These are phyloP conservation scores for Palaemon carinicauda DNA, from an alignment of 1,140 invertebrate genomes.

Conservation along the genomic window DNA sequence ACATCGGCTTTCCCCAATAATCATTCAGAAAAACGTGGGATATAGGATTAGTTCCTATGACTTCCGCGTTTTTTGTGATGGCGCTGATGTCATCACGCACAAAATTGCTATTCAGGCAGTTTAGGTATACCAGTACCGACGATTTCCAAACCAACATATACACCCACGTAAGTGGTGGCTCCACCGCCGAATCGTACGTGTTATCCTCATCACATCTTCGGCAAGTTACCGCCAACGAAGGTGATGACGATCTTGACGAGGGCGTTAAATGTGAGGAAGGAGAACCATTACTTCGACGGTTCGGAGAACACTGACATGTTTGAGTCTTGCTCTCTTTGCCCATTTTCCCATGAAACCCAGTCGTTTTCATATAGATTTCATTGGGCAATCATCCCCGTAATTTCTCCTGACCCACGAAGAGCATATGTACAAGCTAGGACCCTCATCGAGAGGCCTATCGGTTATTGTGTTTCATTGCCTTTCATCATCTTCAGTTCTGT, in stretches of 20 bases:
- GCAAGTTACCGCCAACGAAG: not conserved
- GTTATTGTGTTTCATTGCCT: too few species aligned
- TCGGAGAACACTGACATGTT: constrained; percentile 10
- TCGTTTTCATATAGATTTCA: not conserved
- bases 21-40: constrained; percentile 77
- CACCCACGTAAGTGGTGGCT: constrained; percentile 43
- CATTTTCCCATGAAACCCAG: not conserved
- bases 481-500: too few species aligned
- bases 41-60: constrained; percentile 76
- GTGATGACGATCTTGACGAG: not conserved
- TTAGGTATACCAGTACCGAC: constrained; percentile 44
- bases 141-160: constrained; percentile 44
- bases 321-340: not conserved
- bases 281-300: not conserved
- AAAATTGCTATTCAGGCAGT: constrained; percentile 43
- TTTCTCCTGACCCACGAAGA: too few species aligned
- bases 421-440: too few species aligned
- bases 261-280: not conserved
- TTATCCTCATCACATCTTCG: not conserved
- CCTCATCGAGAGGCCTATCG: too few species aligned
- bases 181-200: not conserved
- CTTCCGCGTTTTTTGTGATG: constrained; percentile 86
- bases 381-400: too few species aligned
- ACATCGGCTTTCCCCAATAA: constrained; percentile 91
- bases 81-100: constrained; percentile 66